Percentiles rank a stretch among this genome's conserved stretches.
Evolutionary conservation across 1,140 invertebrate species (phyloP).

Genomic region (Lordiphosa clarofinis): DNA sequence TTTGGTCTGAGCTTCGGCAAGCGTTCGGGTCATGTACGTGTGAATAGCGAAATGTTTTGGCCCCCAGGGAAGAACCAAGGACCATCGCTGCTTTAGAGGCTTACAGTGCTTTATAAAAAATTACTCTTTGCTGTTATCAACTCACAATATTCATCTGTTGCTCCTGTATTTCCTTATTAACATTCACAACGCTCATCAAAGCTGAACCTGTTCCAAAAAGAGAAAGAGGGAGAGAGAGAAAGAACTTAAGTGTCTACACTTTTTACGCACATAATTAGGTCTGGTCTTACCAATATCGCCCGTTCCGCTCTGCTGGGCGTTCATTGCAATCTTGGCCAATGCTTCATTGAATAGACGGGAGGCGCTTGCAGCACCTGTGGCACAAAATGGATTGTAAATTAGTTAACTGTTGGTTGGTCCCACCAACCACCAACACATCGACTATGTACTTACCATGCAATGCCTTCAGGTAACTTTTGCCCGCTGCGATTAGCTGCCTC

Average conservation of each 20-base stretch:
- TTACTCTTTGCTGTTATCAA: slow-evolving; percentile 49
- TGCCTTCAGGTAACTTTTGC: slow-evolving; percentile 94
- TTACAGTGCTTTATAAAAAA: not conserved
- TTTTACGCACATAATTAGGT: not conserved
- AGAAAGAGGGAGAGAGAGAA: slow-evolving; percentile 8
- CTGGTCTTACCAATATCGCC: slow-evolving; percentile 90
- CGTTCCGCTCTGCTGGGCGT: slow-evolving; percentile 93
- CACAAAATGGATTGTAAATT: slow-evolving; percentile 69
- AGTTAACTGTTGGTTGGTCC: slow-evolving; percentile 44
- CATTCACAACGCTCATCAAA: slow-evolving; percentile 93
- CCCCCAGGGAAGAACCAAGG: too few species aligned
- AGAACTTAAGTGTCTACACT: not conserved
- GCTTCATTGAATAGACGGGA: slow-evolving; percentile 92
- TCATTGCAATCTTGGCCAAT: slow-evolving; percentile 90
- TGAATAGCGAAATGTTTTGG: too few species aligned
- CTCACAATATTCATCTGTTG: slow-evolving; percentile 96
- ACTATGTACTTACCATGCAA: slow-evolving; percentile 89
- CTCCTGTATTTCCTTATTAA: slow-evolving; percentile 94
- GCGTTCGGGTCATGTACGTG: too few species aligned
- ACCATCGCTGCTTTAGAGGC: too few species aligned
- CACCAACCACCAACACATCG: not conserved
- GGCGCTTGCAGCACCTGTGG: slow-evolving; percentile 90
- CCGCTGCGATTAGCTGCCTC: slow-evolving; percentile 93
- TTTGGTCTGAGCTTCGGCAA: too few species aligned
- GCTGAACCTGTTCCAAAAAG: slow-evolving; percentile 85